Percentiles rank a stretch among this genome's conserved stretches.
phyloP scores from a whole-genome alignment of 2,113 vertebrate genomes.

The Gopherus flavomarginatus region DNA sequence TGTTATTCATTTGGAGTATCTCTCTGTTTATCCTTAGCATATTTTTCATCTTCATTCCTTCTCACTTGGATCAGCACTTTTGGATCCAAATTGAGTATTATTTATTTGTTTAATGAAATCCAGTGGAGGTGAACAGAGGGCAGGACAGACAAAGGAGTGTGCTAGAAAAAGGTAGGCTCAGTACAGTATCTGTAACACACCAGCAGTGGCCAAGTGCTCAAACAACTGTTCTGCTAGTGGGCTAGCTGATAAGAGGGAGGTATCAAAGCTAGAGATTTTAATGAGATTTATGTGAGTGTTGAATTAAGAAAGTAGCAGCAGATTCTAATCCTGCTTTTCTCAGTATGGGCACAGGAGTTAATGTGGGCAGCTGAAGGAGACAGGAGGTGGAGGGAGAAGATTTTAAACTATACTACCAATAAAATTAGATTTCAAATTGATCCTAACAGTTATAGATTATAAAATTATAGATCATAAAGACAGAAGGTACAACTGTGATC shows the following conservation, averaged over 20 bases:
- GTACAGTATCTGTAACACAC: conserved; percentile 61
- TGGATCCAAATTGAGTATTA: neutral
- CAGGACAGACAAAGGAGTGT: conserved; percentile 35
- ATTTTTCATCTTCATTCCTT: neutral
- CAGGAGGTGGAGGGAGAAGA: neutral
- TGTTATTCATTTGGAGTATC: neutral
- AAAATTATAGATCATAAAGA: neutral
- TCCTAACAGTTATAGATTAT: neutral
- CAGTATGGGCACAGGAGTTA: neutral
- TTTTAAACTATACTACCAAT: neutral
- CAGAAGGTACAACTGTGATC: neutral
- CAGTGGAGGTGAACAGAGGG: neutral
- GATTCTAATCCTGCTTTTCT: neutral
- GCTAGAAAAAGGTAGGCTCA: conserved; percentile 45
- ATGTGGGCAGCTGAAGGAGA: neutral
- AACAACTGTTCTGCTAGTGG: neutral
- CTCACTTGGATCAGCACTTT: neutral
- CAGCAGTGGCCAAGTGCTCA: conserved; percentile 45
- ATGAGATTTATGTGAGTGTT: neutral
- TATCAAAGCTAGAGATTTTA: neutral
- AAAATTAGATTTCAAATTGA: neutral
- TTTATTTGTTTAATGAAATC: neutral
- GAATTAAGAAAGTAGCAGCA: neutral
- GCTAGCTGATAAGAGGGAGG: conserved; percentile 14
- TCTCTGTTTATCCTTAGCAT: neutral